phyloP scores from a whole-genome alignment of 2,113 vertebrate species.

The Phalacrocorax carbo region DNA sequence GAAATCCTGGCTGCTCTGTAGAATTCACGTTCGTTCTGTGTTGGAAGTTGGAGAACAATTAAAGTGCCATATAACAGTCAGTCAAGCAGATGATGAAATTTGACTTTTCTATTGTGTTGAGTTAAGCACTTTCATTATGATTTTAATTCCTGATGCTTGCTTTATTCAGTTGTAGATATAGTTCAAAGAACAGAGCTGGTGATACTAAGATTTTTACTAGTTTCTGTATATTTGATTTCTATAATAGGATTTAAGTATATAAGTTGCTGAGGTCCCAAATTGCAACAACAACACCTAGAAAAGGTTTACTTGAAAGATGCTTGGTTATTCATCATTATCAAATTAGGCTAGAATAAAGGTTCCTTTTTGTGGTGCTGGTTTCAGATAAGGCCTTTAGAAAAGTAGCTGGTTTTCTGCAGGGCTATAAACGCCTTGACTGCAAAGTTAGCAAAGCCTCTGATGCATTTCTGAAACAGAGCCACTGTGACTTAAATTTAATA shows the following conservation, averaged over 20 bases:
- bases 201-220: neutral
- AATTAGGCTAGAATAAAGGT: neutral
- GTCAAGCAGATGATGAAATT: conserved; percentile 47
- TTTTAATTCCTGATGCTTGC: conserved; percentile 1
- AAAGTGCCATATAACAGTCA: conserved; percentile 4
- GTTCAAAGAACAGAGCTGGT: neutral
- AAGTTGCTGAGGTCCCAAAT: neutral
- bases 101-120: conserved; percentile 30
- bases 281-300: neutral
- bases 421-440: neutral
- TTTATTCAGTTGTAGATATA: neutral
- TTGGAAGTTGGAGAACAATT: neutral
- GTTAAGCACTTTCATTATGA: conserved; percentile 1
- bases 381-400: neutral
- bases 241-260: neutral
- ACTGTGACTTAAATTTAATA: conserved; percentile 64
- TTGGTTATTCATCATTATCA: neutral
- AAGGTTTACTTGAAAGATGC: neutral
- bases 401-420: neutral
- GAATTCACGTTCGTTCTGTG: neutral
- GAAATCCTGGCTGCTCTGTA: neutral
- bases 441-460: neutral
- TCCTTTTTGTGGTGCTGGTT: neutral
- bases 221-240: neutral
- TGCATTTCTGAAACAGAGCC: conserved; percentile 28